Evolutionary conservation across 2,888 invertebrate genomes (phyloP), one percentile per base, ranked within the genome.

Genomic region (Flabesymbios commensalis): DNA sequence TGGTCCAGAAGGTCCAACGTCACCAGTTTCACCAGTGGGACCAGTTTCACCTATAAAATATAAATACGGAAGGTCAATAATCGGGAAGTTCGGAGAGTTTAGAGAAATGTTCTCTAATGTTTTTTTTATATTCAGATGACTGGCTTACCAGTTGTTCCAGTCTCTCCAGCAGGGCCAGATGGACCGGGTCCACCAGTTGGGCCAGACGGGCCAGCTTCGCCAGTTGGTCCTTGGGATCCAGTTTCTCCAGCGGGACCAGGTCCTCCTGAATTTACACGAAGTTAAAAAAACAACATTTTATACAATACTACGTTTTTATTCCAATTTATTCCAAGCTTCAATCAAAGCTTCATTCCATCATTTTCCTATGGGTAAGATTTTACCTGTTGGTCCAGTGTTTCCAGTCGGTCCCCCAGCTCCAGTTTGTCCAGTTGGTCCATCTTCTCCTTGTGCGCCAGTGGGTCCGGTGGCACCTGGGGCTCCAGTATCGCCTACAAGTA

Each of bases 201-300:
- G n/a, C 65, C 65, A 42, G 53, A n/a, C 1, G 62, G 24, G 2
- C 67, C 67, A 57, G 52, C 26, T 26, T 58, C 39, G 26, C 68
- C 76, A 3, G 70, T 55, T 19, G 70, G 66, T 39, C 77, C 76
- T 26, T 87, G 82, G 70, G 88, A 88, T 0, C 93, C 92, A 24
- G 86, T 59, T 5, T 29, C 41, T 14, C 63, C 63, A 39, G 54
- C 4, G 2, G 29, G 2, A 4, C 63, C 63, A 10, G 54, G 29
- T 31, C 55, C 10, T n/a, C 66, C 66, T 5, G 57, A 32, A 17
- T 39, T 45, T 28, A 31, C 64, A 61, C 52, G 33, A 33, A 17
- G 33, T 32, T n/a, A n/a, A n/a, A n/a, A n/a, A n/a, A n/a, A n/a
- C n/a, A n/a, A n/a, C n/a, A n/a, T n/a, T n/a, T n/a, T n/a, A n/a